Evolutionary conservation across 2,888 invertebrate species (phyloP).

Genomic region (Anorthoa munda): DNA sequence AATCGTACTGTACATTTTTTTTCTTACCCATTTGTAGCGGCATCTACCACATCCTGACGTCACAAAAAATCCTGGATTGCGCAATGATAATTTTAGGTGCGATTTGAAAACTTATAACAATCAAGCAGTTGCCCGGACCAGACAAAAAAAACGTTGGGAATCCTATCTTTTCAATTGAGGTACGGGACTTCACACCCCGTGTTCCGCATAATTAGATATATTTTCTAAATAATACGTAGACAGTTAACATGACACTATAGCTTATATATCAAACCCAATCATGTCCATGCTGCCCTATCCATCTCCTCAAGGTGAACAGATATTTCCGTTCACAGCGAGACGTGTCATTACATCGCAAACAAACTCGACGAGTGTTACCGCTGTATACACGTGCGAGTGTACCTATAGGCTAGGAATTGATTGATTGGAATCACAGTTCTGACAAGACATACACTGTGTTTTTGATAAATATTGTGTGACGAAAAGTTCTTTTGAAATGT

Average conservation of each 20-base stretch:
- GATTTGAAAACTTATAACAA: no score
- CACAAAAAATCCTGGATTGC: no score
- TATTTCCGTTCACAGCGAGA: slow-evolving; percentile 60
- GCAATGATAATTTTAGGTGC: no score
- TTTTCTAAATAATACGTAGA: no score
- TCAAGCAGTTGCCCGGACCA: no score
- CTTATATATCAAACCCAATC: slow-evolving; percentile 35
- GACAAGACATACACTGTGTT: not conserved
- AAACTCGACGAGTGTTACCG: slow-evolving; percentile 20
- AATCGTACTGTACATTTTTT: no score
- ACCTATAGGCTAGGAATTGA: slow-evolving; percentile 37
- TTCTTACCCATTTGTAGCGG: no score
- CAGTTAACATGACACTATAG: not conserved
- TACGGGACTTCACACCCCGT: no score
- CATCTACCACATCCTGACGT: no score
- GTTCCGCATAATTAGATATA: no score
- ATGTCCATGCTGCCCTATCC: slow-evolving; percentile 42
- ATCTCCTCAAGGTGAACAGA: slow-evolving; percentile 63
- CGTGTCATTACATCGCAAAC: slow-evolving; percentile 49
- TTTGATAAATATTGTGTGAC: not conserved
- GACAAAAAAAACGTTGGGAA: no score
- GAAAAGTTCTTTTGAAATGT: not conserved
- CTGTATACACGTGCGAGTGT: slow-evolving; percentile 27
- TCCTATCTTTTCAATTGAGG: no score
- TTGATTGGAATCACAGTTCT: slow-evolving; percentile 30